Evolutionary conservation across 23 tunicate species (phyloP).

Genomic region (Halocynthia roretzi): DNA sequence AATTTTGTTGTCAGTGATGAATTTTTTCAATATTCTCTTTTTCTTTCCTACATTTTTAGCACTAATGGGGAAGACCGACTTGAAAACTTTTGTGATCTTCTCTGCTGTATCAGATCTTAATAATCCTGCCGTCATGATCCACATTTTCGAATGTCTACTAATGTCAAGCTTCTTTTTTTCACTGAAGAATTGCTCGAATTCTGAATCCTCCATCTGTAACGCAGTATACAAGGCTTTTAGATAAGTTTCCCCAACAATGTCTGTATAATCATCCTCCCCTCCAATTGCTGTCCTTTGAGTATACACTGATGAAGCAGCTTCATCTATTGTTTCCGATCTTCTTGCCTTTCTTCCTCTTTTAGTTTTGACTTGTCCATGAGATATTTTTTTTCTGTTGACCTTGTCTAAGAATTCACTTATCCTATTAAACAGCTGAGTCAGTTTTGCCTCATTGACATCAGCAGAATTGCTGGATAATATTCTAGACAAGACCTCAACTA

Average conservation of each 20-base stretch:
- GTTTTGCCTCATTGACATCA: not conserved
- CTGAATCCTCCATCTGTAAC: not conserved
- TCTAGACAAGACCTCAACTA: not conserved
- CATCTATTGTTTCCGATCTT: not conserved
- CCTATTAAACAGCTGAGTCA: not conserved
- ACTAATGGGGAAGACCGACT: not conserved
- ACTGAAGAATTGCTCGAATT: not conserved
- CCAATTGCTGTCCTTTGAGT: not conserved
- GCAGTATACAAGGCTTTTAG: not conserved
- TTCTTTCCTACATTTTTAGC: not conserved
- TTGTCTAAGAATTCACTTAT: not conserved
- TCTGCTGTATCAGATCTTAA: not conserved
- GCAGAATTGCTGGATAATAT: not conserved
- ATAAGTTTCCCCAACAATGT: not conserved
- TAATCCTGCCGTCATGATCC: constrained; percentile 6
- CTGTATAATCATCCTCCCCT: not conserved
- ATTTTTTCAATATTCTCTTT: not conserved
- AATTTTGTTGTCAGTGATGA: not conserved
- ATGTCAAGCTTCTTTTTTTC: not conserved
- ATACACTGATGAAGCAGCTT: not conserved
- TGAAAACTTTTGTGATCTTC: not conserved
- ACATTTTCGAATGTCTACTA: not conserved
- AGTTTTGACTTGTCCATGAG: not conserved
- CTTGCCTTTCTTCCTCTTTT: not conserved
- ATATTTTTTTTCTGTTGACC: not conserved